Evolutionary conservation across 1,140 invertebrate genomes (phyloP).

Genomic region (Condylostylus longicornis): DNA sequence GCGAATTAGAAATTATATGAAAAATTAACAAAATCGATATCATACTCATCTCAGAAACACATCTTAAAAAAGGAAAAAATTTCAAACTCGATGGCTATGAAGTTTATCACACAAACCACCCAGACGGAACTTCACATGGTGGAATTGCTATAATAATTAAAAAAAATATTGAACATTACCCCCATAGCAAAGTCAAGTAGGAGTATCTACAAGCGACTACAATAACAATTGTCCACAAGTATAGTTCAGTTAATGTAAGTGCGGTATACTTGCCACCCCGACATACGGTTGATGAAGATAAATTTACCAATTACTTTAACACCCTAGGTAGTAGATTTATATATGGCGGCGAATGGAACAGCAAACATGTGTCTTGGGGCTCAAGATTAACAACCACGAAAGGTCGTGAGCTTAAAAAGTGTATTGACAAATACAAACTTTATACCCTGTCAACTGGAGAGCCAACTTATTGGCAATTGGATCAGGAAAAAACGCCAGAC

Average conservation of each 20-base stretch:
- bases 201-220: background rate
- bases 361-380: background rate
- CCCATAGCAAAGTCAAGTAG: background rate
- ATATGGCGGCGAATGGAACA: no score
- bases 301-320: background rate
- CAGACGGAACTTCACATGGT: background rate
- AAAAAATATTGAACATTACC: background rate
- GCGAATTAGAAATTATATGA: background rate
- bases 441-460: background rate
- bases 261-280: background rate
- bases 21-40: background rate
- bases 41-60: slow-evolving; percentile 1
- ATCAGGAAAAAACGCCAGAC: background rate
- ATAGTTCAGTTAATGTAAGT: background rate
- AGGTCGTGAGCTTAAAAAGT: background rate
- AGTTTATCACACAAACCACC: background rate
- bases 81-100: background rate
- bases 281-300: background rate
- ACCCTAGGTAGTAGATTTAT: background rate
- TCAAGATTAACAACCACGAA: background rate
- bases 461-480: background rate
- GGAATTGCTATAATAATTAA: background rate
- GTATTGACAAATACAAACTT: background rate
- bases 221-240: background rate
- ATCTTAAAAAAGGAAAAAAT: background rate